Evolutionary conservation across 1,140 invertebrate genomes (phyloP).

Genomic region (Zaprionus lachaisei): DNA sequence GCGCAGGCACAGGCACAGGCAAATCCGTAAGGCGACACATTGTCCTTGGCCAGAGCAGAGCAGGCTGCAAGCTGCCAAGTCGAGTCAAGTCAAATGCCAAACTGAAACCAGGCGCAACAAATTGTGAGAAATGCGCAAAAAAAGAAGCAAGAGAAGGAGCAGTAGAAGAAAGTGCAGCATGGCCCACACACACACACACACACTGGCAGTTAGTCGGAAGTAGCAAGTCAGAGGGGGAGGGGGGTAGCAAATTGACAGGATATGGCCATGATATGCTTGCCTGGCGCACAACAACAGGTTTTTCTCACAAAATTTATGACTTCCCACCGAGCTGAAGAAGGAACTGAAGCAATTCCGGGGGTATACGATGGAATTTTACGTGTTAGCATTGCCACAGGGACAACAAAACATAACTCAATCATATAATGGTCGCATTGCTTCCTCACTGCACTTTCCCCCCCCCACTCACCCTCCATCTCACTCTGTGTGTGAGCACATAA

Average conservation of each 20-base stretch:
- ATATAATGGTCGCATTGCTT: slow-evolving; percentile 69
- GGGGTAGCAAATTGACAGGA: slow-evolving; percentile 70
- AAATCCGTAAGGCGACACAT: slow-evolving; percentile 51
- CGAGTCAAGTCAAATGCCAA: slow-evolving; percentile 59
- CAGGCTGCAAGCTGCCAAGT: slow-evolving; percentile 39
- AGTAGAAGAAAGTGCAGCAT: slow-evolving; percentile 19
- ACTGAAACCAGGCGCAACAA: slow-evolving; percentile 56
- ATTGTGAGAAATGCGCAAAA: slow-evolving; percentile 70
- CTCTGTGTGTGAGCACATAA: slow-evolving; percentile 21
- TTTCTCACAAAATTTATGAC: slow-evolving; percentile 64
- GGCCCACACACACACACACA: not conserved
- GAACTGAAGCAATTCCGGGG: slow-evolving; percentile 8
- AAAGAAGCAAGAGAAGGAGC: slow-evolving; percentile 20
- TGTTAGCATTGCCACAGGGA: slow-evolving; percentile 52
- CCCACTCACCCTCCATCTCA: no score
- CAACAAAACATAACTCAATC: slow-evolving; percentile 69
- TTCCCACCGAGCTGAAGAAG: slow-evolving; percentile 19
- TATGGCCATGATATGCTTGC: slow-evolving; percentile 58
- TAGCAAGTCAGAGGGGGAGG: slow-evolving; percentile 3
- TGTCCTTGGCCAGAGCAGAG: slow-evolving; percentile 25
- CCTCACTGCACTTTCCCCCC: slow-evolving; percentile 16
- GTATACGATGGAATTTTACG: slow-evolving; percentile 47
- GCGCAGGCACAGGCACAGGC: not conserved
- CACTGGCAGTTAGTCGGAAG: not conserved
- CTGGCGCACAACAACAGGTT: slow-evolving; percentile 66